Evolutionary conservation across 1,140 invertebrate genomes (phyloP).

Genomic region (Sarcophaga bullata): DNA sequence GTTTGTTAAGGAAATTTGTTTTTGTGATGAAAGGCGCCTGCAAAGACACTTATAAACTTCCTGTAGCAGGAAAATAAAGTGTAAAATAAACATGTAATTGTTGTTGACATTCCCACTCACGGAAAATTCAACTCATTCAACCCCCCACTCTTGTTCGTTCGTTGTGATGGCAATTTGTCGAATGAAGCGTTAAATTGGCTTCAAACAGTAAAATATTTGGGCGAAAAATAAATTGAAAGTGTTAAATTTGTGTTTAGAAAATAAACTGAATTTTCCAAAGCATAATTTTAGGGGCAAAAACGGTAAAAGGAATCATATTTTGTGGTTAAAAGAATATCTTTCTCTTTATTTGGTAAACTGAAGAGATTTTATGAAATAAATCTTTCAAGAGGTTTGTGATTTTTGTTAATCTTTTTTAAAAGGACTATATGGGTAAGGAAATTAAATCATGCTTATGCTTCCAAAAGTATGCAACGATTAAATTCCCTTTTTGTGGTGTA

Average conservation of each 20-base stretch:
- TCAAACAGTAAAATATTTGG: not conserved
- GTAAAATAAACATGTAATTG: constrained; percentile 22
- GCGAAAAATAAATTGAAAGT: not conserved
- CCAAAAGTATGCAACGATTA: too few species aligned
- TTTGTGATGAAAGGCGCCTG: not conserved
- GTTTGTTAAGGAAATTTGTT: not conserved
- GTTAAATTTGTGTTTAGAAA: not conserved
- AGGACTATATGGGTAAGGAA: too few species aligned
- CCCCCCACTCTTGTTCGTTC: too few species aligned
- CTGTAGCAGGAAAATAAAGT: constrained; percentile 22
- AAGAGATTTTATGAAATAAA: too few species aligned
- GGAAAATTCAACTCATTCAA: too few species aligned
- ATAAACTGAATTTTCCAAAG: not conserved
- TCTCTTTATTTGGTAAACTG: too few species aligned
- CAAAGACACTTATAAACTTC: constrained; percentile 10
- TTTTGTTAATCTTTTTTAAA: too few species aligned
- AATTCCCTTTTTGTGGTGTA: too few species aligned
- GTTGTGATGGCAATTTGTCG: not conserved
- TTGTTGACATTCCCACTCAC: not conserved
- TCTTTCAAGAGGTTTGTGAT: too few species aligned
- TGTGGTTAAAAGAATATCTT: too few species aligned
- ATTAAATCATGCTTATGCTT: too few species aligned
- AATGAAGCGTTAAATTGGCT: constrained; percentile 9
- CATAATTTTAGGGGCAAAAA: not conserved
- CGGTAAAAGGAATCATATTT: too few species aligned